Evolutionary conservation across 2,797 vertebrate species (phyloP), one percentile per base, ranked within the genome.

Genomic region (Steatocranus sp.): DNA sequence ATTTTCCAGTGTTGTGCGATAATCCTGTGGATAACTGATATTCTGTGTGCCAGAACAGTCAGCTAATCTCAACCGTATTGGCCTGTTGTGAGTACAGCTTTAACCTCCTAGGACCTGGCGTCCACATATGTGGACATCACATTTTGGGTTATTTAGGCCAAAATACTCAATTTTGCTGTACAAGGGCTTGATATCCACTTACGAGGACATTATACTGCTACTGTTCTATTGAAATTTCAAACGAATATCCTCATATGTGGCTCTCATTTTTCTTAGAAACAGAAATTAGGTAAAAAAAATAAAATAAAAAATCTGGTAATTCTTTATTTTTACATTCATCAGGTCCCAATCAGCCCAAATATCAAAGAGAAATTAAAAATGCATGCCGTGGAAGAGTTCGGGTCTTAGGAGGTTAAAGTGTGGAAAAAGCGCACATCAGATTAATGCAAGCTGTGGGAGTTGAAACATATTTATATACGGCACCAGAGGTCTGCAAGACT

Each of bases 71-170:
- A 68, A 25, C 8, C 5, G 1, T 25, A 43, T 1, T 0, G 20
- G 38, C 14, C 20, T 17, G 20, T 25, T 43, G 38, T 17, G 63
- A 25, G 38, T 43, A 43, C 12, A 68, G 38, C 63, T 68, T 4
- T 17, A 53, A 53, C 23, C 12, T 53, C 51, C 51, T 0, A 15
- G 2, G 12, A 25, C 51, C 23, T 0, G 5, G 50, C 11, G 12
- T 53, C 51, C 51, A 0, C 51, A 27, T 53, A 25, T 53, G 23
- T 53, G 51, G 1, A 54, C 51, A 15, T 54, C 51, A 27, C 51
- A 54, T 54, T 27, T 54, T 54, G 51, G 51, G 12, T 53, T 53
- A 53, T 53, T 27, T 53, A 27, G 23, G 25, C 51, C 12, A 27
- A 53, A 53, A 27, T 53, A 53, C 3, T 15, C 1, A 53, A 15